phyloP scores from a whole-genome alignment of 2,113 vertebrate species.

The Oplegnathus fasciatus region DNA sequence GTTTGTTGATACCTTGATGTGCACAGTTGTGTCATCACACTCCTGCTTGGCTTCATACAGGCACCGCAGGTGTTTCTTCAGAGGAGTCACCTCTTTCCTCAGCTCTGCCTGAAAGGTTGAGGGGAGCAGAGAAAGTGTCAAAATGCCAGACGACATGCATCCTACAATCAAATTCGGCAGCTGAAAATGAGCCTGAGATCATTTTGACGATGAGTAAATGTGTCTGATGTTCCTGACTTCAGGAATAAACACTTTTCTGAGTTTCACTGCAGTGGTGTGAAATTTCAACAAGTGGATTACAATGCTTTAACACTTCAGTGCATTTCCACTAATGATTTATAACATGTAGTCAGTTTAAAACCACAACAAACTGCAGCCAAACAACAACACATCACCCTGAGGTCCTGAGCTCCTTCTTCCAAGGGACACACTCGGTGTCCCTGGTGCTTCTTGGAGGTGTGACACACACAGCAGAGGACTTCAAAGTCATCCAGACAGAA shows the following conservation, averaged over 20 bases:
- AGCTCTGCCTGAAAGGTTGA: constrained; percentile 72
- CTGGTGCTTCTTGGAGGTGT: constrained; percentile 85
- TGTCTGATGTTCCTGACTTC: no score
- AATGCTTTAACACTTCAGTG: background rate
- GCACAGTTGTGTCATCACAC: constrained; percentile 84
- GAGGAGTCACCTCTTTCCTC: constrained; percentile 77
- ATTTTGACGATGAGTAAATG: background rate
- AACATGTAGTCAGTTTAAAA: background rate
- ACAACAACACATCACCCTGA: constrained; percentile 80
- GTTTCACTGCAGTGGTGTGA: background rate
- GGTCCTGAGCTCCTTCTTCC: constrained; percentile 84
- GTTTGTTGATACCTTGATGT: constrained; percentile 86
- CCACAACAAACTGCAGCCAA: background rate
- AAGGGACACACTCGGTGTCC: constrained; percentile 84
- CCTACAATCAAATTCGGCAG: background rate
- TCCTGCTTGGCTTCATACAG: constrained; percentile 87
- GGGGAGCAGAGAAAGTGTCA: background rate
- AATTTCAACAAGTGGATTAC: background rate
- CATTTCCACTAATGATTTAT: background rate
- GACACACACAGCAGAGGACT: constrained; percentile 85
- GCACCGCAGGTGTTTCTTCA: constrained; percentile 82
- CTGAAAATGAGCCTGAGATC: background rate
- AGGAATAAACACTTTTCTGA: background rate
- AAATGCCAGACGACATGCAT: background rate
- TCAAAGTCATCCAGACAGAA: constrained; percentile 85